Base-by-base conservation (phyloP, 2,113 vertebrate genomes). In the Scatophagus argus region DNA sequence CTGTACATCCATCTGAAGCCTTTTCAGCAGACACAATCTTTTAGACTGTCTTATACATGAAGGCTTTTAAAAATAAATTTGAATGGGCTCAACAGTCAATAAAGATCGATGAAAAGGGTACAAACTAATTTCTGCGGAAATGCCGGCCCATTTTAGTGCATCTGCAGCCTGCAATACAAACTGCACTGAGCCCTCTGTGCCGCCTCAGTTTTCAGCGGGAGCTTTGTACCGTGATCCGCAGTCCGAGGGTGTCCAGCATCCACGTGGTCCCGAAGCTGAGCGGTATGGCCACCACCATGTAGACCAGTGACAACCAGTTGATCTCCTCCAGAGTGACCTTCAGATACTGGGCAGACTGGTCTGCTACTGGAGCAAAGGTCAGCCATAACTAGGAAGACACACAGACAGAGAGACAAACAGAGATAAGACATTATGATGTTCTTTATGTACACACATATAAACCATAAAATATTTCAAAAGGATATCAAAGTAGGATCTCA, bases 341-440 rank as follows among this genome's bases (percentile, higher is more conserved):
- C 80, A 98, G 94, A 81, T 84, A 93, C 68, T 77, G 52, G 49
- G 96, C 96, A 0, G 95, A 85, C 81, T 90, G 88, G 76, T 96
- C 94, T 0, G 98, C 97, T 63, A 99, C 96, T 0, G 97, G 98
- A 3, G 98, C 97, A 56, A 99, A 99, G 0, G 95, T 98, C 88
- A 99, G 93, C 98, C 98, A 99, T 27, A 95, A 38, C 98, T 99
- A 32, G 67, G 31, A 74, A 21, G 73, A 76, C 32, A 47, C 8
- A 6, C 9, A 1, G 14, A 46, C 51, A 55, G 47, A 66, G n/a
- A n/a, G n/a, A n/a, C n/a, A n/a, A n/a, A n/a, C n/a, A n/a, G n/a
- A n/a, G n/a, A n/a, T n/a, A n/a, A n/a, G n/a, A n/a, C n/a, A n/a
- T n/a, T n/a, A n/a, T n/a, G n/a, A n/a, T n/a, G n/a, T n/a, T n/a